Percentiles rank a stretch among this genome's conserved stretches.
Evolutionary conservation across 2,797 vertebrate species (phyloP).

Genomic region (Dendrocincla tyrannina): DNA sequence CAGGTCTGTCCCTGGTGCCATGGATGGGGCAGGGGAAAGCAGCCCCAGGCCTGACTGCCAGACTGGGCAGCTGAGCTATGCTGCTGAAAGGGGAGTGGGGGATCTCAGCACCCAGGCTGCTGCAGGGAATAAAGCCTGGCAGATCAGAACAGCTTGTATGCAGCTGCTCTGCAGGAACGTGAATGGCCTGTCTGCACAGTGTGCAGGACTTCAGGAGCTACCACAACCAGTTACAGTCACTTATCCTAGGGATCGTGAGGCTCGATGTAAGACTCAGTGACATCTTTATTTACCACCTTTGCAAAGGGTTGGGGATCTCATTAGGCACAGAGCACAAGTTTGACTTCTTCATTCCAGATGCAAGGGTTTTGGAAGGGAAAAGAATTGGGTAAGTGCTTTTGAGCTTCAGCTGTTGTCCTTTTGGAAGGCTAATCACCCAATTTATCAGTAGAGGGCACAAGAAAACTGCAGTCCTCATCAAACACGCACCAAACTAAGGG

Average conservation of each 20-base stretch:
- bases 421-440: not conserved
- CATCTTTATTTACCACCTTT: not conserved
- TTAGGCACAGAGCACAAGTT: not conserved
- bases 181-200: not conserved
- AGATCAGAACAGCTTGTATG: not conserved
- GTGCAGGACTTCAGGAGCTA: not conserved
- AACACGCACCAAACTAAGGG: not conserved
- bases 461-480: not conserved
- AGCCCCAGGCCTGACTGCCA: not conserved
- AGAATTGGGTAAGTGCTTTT: not conserved
- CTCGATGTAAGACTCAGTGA: not conserved
- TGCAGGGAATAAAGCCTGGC: not conserved
- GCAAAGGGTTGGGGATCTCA: not conserved
- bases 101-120: not conserved
- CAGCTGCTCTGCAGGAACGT: not conserved
- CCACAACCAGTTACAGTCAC: not conserved
- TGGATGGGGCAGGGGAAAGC: not conserved
- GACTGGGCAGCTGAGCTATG: not conserved
- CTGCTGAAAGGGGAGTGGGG: not conserved
- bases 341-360: not conserved
- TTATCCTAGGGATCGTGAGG: not conserved
- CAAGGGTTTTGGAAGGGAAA: not conserved
- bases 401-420: not conserved
- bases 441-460: not conserved
- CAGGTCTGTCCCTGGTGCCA: not conserved